These are phyloP conservation scores for Phalloptychus januarius DNA, from an alignment of 2,797 vertebrate genomes.

Conservation along the genomic window DNA sequence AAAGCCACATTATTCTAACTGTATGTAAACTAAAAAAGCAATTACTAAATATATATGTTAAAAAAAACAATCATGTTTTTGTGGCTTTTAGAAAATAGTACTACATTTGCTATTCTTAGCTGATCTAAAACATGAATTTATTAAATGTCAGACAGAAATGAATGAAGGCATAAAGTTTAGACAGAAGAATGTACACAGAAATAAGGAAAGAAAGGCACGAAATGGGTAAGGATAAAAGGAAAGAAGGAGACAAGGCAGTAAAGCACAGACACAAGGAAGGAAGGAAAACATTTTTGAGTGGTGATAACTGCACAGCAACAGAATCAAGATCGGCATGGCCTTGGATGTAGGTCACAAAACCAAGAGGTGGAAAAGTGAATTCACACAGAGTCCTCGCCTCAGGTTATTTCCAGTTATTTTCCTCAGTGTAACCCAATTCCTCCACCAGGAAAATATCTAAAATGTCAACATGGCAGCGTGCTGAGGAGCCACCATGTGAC, in stretches of 20 bases:
- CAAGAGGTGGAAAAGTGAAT: constrained; percentile 13
- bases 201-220: background rate
- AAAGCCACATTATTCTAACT: background rate
- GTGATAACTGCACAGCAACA: constrained; percentile 8
- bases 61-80: background rate
- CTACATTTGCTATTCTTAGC: background rate
- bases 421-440: constrained; percentile 9
- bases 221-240: background rate
- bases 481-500: constrained; percentile 2
- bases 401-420: constrained; percentile 15
- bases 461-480: background rate
- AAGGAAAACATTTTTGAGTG: background rate
- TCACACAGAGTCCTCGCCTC: constrained; percentile 8
- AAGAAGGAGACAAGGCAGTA: background rate
- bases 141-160: background rate
- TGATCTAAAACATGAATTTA: background rate
- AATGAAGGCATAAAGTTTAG: background rate
- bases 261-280: background rate
- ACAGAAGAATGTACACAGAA: background rate
- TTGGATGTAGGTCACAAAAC: constrained; percentile 34
- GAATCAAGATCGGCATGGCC: background rate
- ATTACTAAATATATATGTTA: background rate
- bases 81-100: background rate
- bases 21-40: background rate
- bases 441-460: background rate